These are phyloP conservation scores for Melanargia galathea DNA, from an alignment of 2,888 invertebrate species.

Conservation along the genomic window DNA sequence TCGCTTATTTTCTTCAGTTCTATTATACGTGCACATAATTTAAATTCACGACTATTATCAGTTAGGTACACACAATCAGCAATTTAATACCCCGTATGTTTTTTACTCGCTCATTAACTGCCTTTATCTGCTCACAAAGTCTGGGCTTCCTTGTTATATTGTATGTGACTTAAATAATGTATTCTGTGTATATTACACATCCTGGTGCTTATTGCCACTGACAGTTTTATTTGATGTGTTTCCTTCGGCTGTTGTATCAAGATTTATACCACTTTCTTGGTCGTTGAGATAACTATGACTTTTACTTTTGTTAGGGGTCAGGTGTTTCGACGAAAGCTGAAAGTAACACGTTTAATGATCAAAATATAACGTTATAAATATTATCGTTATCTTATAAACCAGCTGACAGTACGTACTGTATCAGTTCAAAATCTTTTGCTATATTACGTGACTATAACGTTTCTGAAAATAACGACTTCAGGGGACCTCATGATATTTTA, in stretches of 20 bases:
- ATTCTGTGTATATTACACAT: constrained; percentile 37
- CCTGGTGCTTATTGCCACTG: constrained; percentile 44
- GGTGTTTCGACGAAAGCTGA: constrained; percentile 19
- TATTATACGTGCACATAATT: background rate
- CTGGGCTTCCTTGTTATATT: constrained; percentile 50
- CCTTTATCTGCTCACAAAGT: constrained; percentile 45
- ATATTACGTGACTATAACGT: background rate
- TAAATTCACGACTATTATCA: constrained; percentile 16
- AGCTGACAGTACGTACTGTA: background rate
- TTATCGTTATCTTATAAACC: background rate
- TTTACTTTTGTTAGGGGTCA: constrained; percentile 52
- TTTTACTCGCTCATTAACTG: constrained; percentile 46
- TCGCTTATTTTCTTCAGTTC: too few relatives aligned
- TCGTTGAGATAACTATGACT: constrained; percentile 38
- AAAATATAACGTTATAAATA: background rate
- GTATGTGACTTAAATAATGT: constrained; percentile 42
- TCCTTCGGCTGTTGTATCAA: constrained; percentile 57
- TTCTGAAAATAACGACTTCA: too few relatives aligned
- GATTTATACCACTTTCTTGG: constrained; percentile 50
- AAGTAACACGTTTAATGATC: constrained; percentile 17
- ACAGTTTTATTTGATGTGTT: constrained; percentile 51
- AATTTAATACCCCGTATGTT: constrained; percentile 32
- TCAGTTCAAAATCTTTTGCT: background rate
- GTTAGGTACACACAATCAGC: constrained; percentile 15
- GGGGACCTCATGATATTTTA: too few relatives aligned